Evolutionary conservation across 2,113 vertebrate species (phyloP).

Genomic region (Anthoscopus minutus): DNA sequence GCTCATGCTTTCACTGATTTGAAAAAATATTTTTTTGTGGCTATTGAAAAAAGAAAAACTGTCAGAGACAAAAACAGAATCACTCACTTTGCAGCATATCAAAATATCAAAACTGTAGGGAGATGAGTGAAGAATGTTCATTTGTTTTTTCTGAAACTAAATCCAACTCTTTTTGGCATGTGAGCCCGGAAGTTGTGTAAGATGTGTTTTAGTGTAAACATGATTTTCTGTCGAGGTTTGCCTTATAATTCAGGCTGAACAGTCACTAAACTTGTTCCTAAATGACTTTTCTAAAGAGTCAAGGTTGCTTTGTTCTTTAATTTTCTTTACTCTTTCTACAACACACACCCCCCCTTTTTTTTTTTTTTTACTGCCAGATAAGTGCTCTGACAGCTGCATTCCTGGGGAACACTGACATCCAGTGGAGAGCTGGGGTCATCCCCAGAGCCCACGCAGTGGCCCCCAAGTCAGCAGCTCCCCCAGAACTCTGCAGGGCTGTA

Average conservation of each 20-base stretch:
- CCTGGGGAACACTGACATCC: slow-evolving; percentile 79
- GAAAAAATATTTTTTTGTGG: slow-evolving; percentile 62
- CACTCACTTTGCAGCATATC: slow-evolving; percentile 12
- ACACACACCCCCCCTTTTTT: rapidly evolving
- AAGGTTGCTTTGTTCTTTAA: neutral
- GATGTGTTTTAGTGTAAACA: slow-evolving; percentile 54
- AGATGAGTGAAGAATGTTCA: slow-evolving; percentile 49
- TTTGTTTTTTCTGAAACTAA: slow-evolving; percentile 70
- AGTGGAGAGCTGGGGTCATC: slow-evolving; percentile 67
- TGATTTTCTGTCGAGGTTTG: slow-evolving; percentile 36
- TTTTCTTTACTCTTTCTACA: neutral
- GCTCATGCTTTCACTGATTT: slow-evolving; percentile 60
- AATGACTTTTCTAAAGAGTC: slow-evolving; percentile 60
- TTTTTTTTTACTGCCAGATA: slow-evolving; percentile 72
- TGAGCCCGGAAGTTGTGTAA: slow-evolving; percentile 46
- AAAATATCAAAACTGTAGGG: slow-evolving; percentile 38
- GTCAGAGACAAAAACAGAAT: slow-evolving; percentile 26
- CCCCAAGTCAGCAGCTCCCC: neutral
- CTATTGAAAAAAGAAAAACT: slow-evolving; percentile 29
- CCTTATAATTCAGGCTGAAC: slow-evolving; percentile 38
- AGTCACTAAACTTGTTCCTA: slow-evolving; percentile 33
- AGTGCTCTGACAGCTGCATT: slow-evolving; percentile 62
- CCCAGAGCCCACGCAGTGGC: neutral
- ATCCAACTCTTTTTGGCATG: slow-evolving; percentile 48
- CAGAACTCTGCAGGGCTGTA: neutral